Base-by-base conservation (phyloP, 2,888 invertebrate genomes). In the Drosophila melanosoma region DNA sequence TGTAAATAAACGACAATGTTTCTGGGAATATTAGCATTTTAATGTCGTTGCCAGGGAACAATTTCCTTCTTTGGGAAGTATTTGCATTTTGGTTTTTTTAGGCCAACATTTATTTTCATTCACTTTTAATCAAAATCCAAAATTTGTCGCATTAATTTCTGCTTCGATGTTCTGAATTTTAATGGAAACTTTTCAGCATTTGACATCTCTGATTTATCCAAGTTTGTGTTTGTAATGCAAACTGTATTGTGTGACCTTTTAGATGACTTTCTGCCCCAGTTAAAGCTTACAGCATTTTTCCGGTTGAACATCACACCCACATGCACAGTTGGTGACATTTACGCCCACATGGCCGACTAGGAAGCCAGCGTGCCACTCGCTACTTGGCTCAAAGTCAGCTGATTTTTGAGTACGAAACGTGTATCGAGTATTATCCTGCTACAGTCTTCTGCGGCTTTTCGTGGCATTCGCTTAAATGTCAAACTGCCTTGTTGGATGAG, bases 321-420 rank as follows among this genome's bases (percentile, higher is more conserved):
- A 64, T 56, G 57, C 72, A 69, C 53, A 65, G 56, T 26, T 23
- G 5, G 10, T n/a, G 35, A 49, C 12, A 32, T 12, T 17, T 29
- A 53, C 81, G 65, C 81, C 81, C 72, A 62, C 76, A 65, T 68
- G 61, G 53, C 68, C 53, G 52, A 48, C 20, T n/a, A 33, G 12
- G 29, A 48, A 52, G 38, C 29, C 66, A 77, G 63, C 76, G 74
- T 64, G 64, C 54, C 56, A 38, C 23, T 45, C 23, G 52, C 58
- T 57, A 11, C 17, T 36, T n/a, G 26, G 26, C 29, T 26, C 23
- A 40, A 58, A 65, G 75, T 63, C 59, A 74, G 53, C 67, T 76
- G 64, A 57, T 54, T 67, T 76, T 80, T 79, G 87, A 87, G 82
- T 85, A 69, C 65, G 52, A 82, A 89, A 82, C 80, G 66, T 62